Percentiles rank a stretch among this genome's conserved stretches.
These are phyloP conservation scores for Hymenopus coronatus DNA, from an alignment of 2,888 invertebrate species.

Conservation along the genomic window DNA sequence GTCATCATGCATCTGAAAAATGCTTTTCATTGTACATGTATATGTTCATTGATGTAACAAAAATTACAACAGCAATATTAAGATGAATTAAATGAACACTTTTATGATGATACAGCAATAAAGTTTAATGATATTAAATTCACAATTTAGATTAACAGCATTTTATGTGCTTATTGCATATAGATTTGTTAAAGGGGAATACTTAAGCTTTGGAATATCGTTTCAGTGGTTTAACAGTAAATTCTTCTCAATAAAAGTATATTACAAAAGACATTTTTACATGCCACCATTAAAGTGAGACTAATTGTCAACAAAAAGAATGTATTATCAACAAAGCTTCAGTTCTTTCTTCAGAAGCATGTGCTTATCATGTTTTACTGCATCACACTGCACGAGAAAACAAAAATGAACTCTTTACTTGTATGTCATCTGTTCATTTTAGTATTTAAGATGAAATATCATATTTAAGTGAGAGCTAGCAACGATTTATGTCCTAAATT, in stretches of 20 bases:
- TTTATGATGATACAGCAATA: neutral
- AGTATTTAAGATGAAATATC: neutral
- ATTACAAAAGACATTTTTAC: neutral
- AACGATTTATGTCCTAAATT: neutral
- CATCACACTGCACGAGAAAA: neutral
- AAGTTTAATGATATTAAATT: neutral
- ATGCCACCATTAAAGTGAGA: neutral
- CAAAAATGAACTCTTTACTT: neutral
- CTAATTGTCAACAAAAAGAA: neutral
- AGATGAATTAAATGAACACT: neutral
- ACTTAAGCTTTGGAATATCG: neutral
- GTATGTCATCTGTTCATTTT: neutral
- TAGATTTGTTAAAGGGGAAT: neutral
- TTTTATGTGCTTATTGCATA: neutral
- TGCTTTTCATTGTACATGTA: neutral
- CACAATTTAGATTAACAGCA: neutral
- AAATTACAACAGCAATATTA: neutral
- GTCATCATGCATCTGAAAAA: neutral
- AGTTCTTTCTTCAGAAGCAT: neutral
- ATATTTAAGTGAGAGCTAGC: neutral
- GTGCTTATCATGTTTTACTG: neutral
- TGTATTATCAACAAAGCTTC: neutral
- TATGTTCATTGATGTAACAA: neutral
- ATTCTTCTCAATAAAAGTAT: neutral
- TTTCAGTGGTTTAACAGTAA: neutral